These are phyloP conservation scores for Thryonomys swinderianus DNA, from an alignment of 2,113 vertebrate species.

Conservation along the genomic window DNA sequence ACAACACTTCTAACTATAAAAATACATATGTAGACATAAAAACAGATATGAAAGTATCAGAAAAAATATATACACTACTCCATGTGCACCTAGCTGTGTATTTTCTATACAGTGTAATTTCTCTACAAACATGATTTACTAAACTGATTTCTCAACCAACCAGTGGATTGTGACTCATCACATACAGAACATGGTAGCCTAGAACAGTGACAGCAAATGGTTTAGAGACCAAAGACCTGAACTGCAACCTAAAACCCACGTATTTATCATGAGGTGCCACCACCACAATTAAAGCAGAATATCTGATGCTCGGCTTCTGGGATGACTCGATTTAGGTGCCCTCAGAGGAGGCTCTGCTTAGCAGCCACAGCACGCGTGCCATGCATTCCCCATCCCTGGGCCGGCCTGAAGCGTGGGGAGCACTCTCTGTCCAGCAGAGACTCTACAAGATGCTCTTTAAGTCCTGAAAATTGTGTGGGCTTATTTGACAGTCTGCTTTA, in stretches of 20 bases:
- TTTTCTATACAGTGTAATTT: slow-evolving; percentile 26
- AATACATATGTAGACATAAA: not conserved
- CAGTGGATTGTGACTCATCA: not conserved
- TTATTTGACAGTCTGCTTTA: not conserved
- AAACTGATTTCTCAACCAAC: not conserved
- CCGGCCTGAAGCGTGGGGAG: not conserved
- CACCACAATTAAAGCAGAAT: not conserved
- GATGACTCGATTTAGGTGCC: too few relatives aligned
- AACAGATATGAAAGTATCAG: not conserved
- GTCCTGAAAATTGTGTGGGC: not conserved
- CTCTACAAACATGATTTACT: not conserved
- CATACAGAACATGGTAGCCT: not conserved
- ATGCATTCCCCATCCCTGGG: not conserved
- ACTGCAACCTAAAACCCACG: not conserved
- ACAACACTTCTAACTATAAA: not conserved
- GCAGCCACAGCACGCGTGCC: not conserved
- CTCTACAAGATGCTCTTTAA: not conserved
- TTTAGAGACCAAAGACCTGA: not conserved
- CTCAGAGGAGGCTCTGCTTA: too few relatives aligned
- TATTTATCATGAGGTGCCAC: not conserved
- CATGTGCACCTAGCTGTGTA: not conserved
- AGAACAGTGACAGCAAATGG: not conserved
- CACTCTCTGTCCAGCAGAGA: not conserved
- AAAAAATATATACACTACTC: not conserved
- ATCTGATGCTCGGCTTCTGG: not conserved